phyloP scores from a whole-genome alignment of 1,140 invertebrate species.

The Pemphigus obesinymphae region DNA sequence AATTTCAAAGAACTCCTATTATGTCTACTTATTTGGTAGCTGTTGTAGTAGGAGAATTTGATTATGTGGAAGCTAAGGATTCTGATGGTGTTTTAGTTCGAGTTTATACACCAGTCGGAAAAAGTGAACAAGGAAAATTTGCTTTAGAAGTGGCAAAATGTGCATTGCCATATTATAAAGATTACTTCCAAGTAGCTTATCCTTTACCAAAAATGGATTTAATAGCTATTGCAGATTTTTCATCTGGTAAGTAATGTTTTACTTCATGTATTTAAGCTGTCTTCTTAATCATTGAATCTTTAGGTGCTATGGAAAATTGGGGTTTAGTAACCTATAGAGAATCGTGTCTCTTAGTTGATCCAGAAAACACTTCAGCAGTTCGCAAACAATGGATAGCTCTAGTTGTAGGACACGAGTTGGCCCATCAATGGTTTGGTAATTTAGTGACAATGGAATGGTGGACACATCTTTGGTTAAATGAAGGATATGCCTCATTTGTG shows the following conservation, averaged over 20 bases:
- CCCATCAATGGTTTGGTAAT: slow-evolving; percentile 87
- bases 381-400: slow-evolving; percentile 82
- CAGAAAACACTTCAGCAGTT: slow-evolving; percentile 74
- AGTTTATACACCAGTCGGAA: slow-evolving; percentile 88
- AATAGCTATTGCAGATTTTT: slow-evolving; percentile 90
- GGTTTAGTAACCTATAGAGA: slow-evolving; percentile 79
- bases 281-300: slow-evolving; percentile 9
- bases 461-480: slow-evolving; percentile 68
- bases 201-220: slow-evolving; percentile 93
- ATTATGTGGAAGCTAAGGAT: slow-evolving; percentile 79
- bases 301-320: slow-evolving; percentile 96
- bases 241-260: slow-evolving; percentile 55
- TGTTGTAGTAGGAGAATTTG: slow-evolving; percentile 88
- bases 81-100: slow-evolving; percentile 77
- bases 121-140: slow-evolving; percentile 87
- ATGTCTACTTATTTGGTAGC: slow-evolving; percentile 97
- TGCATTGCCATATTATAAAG: slow-evolving; percentile 86
- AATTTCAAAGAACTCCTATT: slow-evolving; percentile 81
- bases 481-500: slow-evolving; percentile 87
- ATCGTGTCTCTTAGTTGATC: slow-evolving; percentile 76
- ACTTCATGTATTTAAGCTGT: neutral
- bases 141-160: slow-evolving; percentile 80
- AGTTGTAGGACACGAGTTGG: slow-evolving; percentile 82
- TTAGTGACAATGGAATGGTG: slow-evolving; percentile 81
- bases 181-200: slow-evolving; percentile 92